Evolutionary conservation across 2,888 invertebrate genomes (phyloP), one percentile per base, ranked within the genome.

Genomic region (Eupeodes latifasciatus): DNA sequence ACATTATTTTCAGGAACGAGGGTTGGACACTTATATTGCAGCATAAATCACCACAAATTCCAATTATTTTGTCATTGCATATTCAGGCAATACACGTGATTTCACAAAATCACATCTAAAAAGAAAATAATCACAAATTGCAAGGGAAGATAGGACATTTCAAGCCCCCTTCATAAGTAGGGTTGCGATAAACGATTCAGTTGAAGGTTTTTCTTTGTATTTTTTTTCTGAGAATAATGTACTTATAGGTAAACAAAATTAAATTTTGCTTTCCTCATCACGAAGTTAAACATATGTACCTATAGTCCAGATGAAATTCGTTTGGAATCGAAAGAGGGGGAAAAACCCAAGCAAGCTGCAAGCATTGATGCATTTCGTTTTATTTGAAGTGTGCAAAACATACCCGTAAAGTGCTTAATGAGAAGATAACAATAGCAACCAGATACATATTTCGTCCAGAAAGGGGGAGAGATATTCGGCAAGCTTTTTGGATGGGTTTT

Each of bases 51-150:
- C 77, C 19, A 67, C 77, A 64, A 67, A 78, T 75, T 85, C 75
- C 88, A 85, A 88, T 85, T 85, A 85, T 66, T 81, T 69, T 62
- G 57, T 57, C 78, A 85, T 88, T 85, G 88, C 85, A 51, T 81
- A 81, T 81, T 61, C 78, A 78, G 74, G 53, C 69, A 59, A 36
- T 14, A 85, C 88, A 88, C 85, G 85, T 85, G 85, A 78, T 85
- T 85, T 78, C 81, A 75, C 53, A 69, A 81, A 75, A 85, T 81
- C 62, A 67, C 59, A 51, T 55, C 57, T 16, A 78, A 71, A 40
- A 59, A 51, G 57, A 44, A 71, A 51, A 19, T 47, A 14, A 34
- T 59, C 66, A 67, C 74, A 85, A 81, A 76, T 79, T 75, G 69
- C 82, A 74, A 55, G 66, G 66, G 72, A 77, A 72, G 72, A 62